Evolutionary conservation across 2,113 vertebrate species (phyloP).

Genomic region (Colinus virginianus): DNA sequence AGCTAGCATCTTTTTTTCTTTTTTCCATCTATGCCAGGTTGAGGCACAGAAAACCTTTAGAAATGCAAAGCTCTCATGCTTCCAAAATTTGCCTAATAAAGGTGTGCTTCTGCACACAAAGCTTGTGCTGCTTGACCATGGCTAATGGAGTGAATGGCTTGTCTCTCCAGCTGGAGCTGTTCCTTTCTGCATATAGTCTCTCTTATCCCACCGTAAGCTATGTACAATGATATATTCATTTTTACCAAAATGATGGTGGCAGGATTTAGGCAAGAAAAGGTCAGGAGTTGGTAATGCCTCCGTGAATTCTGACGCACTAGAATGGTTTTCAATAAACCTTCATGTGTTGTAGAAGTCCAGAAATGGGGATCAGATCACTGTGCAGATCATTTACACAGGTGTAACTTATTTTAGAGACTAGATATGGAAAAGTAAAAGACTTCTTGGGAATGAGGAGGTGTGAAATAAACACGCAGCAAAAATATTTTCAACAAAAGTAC

Average conservation of each 20-base stretch:
- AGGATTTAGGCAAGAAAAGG: not conserved
- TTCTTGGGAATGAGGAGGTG: not conserved
- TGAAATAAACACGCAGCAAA: not conserved
- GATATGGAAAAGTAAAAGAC: not conserved
- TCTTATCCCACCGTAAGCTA: not conserved
- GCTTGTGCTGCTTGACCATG: not conserved
- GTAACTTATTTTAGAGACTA: not conserved
- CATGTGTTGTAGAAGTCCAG: not conserved
- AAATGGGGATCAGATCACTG: not conserved
- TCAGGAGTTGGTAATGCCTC: not conserved
- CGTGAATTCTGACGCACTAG: not conserved
- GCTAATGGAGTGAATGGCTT: not conserved
- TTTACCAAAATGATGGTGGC: not conserved
- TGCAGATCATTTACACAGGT: not conserved
- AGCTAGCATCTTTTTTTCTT: not conserved
- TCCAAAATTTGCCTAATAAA: not conserved
- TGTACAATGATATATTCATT: not conserved
- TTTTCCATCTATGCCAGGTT: not conserved
- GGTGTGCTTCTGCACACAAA: not conserved
- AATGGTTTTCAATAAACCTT: not conserved
- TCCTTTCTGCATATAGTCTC: not conserved
- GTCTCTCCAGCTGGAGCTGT: not conserved
- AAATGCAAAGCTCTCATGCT: not conserved
- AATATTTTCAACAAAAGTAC: not conserved
- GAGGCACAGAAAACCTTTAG: rapidly evolving